Base-by-base conservation (phyloP, 2,113 vertebrate genomes). In the Ictidomys tridecemlineatus region DNA sequence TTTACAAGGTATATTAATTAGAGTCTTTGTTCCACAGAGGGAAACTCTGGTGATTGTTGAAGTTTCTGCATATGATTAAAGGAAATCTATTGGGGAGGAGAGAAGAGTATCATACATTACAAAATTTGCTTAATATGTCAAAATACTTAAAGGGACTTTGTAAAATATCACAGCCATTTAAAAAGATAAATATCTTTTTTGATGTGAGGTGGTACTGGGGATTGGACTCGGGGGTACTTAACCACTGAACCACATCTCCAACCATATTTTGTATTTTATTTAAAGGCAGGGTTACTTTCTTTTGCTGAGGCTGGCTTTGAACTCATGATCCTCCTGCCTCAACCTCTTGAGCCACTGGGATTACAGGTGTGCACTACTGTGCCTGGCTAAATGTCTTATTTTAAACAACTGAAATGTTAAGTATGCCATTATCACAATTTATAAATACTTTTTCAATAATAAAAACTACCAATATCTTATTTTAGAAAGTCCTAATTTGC, bases 391-490 rank as follows among this genome's bases (percentile, higher is more conserved):
- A 63, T 63, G 28, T 56, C 28, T 90, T 70, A 82, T 69, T 94
- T 85, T 96, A 56, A 84, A 63, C 45, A 61, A 39, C 56, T 61
- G n/a, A 96, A 96, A 18, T 51, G 28, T 92, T 16, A 48, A 53
- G 37, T 37, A 10, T 77, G 26, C 45, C 20, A 37, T 69, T 96
- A 14, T 89, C 37, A 61, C 1, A 42, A 32, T 28, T 67, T 76
- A 69, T 84, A 86, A 85, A 73, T 45, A 56, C 45, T 42, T 92
- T 89, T 53, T 28, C 80, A 22, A 51, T 67, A 79, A 92, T 7
- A 85, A n/a, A 91, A 89, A 4, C 79, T 94, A 12, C 48, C n/a
- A 80, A 2, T 37, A n/a, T 91, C 18, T 91, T 85, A 69, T 39
- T 93, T 69, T 61, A 85, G 93, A 85, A 88, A 39, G 30, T 85